Percentiles rank a stretch among this genome's conserved stretches.
Conservation (phyloP, 1,140 invertebrate species). For the Caenorhabditis remanei region DNA sequence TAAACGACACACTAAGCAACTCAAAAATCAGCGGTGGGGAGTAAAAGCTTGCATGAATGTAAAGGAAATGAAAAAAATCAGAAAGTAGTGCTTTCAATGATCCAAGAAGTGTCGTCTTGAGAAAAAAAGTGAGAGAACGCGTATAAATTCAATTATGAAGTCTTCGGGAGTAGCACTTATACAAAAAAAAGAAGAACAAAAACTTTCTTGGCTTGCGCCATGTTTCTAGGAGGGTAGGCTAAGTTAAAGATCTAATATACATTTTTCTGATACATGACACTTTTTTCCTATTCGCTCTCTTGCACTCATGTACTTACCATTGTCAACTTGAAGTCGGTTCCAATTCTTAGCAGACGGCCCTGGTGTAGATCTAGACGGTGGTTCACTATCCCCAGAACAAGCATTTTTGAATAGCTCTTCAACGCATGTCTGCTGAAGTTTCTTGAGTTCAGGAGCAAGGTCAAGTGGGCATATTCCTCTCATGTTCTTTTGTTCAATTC, state of each 20-base stretch:
- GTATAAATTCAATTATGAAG: slow-evolving; percentile 40
- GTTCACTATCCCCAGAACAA: slow-evolving; percentile 58
- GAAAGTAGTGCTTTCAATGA: slow-evolving; percentile 15
- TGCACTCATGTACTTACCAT: slow-evolving; percentile 44
- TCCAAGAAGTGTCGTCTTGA: slow-evolving; percentile 9
- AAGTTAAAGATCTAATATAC: neutral
- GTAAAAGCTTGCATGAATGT: neutral
- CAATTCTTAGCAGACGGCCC: slow-evolving; percentile 54
- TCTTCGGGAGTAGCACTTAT: slow-evolving; percentile 43
- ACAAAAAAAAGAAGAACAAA: slow-evolving; percentile 24
- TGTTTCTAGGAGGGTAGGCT: no score
- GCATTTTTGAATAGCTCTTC: slow-evolving; percentile 74
- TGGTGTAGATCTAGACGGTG: slow-evolving; percentile 57
- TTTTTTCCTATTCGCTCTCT: neutral
- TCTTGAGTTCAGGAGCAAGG: slow-evolving; percentile 75
- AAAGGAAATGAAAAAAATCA: neutral
- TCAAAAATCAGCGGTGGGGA: neutral
- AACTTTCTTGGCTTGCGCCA: neutral
- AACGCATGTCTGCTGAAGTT: slow-evolving; percentile 76
- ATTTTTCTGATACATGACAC: slow-evolving; percentile 15
- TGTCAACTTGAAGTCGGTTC: slow-evolving; percentile 64
- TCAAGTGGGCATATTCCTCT: slow-evolving; percentile 77
- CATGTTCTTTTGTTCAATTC: slow-evolving; percentile 76
- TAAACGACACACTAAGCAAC: slow-evolving; percentile 43
- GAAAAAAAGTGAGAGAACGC: slow-evolving; percentile 8